Evolutionary conservation across 2,888 invertebrate genomes (phyloP), one percentile per base, ranked within the genome.

Genomic region (Pogonocherus hispidulus): DNA sequence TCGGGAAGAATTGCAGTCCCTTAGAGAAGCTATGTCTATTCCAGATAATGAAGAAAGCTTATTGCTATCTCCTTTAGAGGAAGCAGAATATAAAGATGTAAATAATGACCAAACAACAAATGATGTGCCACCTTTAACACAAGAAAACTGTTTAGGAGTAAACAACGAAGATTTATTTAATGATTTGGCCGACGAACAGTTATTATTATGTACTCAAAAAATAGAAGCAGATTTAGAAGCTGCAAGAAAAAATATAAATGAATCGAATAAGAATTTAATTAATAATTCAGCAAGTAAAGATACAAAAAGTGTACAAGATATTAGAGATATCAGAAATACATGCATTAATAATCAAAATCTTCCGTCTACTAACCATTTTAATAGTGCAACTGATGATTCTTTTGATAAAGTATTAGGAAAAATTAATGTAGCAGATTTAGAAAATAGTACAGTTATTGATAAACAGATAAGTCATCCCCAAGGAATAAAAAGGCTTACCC

Each of bases 101-200:
- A 32, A 6, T 27, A 20, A 23, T 63, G 11, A 11, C 1, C 19
- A 27, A 44, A 44, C 46, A 16, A 49, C 19, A 20, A 19, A 27
- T 9, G 1, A 18, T 32, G 5, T 19, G 41, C 27, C 32, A 35
- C n/a, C 41, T 16, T 41, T 46, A 14, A 41, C n/a, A 9, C 51
- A 20, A 3, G 23, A 37, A 9, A 47, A 27, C 11, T 47, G 9
- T 59, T 18, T 16, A 32, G 23, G 6, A 35, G 47, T 5, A 14
- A 66, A 73, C 47, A 66, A 76, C 41, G 67, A 80, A 68, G 80
- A 80, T 44, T 64, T 83, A 3, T 84, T 86, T 66, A 75, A 83
- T 76, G 84, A 85, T 78, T 82, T 82, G 4, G 71, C 84, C 60
- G 84, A 85, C 69, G 82, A 84, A 69, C 75, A 84, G 66, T 75